A percentile compares a stretch with the other conserved stretches of the same genome.
Conservation (phyloP, 2,797 vertebrate species). For the Passerculus sandwichensis region DNA sequence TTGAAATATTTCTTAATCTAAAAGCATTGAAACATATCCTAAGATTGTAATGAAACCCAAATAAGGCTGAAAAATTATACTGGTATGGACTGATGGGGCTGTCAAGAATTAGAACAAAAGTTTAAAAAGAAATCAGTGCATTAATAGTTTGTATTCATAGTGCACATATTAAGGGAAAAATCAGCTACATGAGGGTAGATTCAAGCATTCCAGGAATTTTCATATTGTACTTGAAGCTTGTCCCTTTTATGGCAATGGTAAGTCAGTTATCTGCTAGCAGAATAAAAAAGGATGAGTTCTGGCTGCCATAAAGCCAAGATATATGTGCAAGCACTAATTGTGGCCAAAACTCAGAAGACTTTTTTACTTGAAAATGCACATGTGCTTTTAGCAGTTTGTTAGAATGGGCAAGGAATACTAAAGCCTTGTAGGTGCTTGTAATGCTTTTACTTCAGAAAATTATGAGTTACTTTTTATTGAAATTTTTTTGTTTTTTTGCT, state of each 20-base stretch:
- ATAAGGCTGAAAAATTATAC: slow-evolving; percentile 53
- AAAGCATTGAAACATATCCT: slow-evolving; percentile 20
- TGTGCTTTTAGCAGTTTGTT: not conserved
- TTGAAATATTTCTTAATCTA: slow-evolving; percentile 19
- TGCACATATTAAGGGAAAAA: slow-evolving; percentile 37
- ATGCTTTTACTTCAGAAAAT: not conserved
- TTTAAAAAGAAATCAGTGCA: slow-evolving; percentile 20
- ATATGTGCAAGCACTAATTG: not conserved
- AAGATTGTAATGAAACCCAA: slow-evolving; percentile 23
- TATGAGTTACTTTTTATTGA: not conserved
- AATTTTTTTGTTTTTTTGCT: not conserved
- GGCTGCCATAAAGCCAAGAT: slow-evolving; percentile 2
- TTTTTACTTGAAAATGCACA: not conserved
- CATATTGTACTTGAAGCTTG: slow-evolving; percentile 25
- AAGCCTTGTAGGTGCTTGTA: not conserved
- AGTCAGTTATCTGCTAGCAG: slow-evolving; percentile 49
- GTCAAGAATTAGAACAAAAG: slow-evolving; percentile 10
- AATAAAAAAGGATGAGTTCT: slow-evolving; percentile 19
- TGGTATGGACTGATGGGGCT: not conserved
- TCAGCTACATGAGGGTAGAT: slow-evolving; percentile 32
- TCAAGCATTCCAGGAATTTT: slow-evolving; percentile 65
- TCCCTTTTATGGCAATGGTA: slow-evolving; percentile 69
- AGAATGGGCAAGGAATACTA: not conserved
- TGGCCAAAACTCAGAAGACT: not conserved
- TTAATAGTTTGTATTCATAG: slow-evolving; percentile 16